Evolutionary conservation across 1,140 invertebrate genomes (phyloP), one percentile per base, ranked within the genome.

Genomic region (Hyles vespertilio): DNA sequence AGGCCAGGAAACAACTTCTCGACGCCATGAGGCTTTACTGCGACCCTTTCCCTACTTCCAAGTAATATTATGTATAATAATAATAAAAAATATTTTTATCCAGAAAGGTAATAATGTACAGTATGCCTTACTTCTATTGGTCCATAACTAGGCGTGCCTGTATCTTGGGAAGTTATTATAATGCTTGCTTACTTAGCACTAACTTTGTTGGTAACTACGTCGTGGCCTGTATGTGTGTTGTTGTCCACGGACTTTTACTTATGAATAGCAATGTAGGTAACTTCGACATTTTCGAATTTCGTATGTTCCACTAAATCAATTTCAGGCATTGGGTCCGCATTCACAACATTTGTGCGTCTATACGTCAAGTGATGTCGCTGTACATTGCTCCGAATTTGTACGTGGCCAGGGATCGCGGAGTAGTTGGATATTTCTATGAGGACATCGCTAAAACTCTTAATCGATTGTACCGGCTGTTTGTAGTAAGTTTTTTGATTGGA

Each of bases 1-100:
- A 92, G 43, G 78, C 84, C 3, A 79, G 72, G 5, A 83, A 68
- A 43, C 91, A 92, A 50, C 67, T 91, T 32, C 79, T 90, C 2
- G 81, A 91, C 65, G 91, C 91, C 5, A 81, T 89, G 63, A 88
- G 89, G 63, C 79, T 92, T 7, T 77, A 92, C 40, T 62, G 67
- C 9, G 80, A 91, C 44, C 90, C 90, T 1, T 75, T 89, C 51
- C 79, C 81, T 3, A 67, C 63, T 11, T 61, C 72, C 5, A 69
- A 62, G 81, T 84, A 63, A 66, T 3, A 47, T 58, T n/a, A n/a
- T n/a, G n/a, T n/a, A n/a, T n/a, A n/a, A n/a, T n/a, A n/a, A n/a
- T n/a, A n/a, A n/a, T n/a, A n/a, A n/a, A n/a, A n/a, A n/a, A n/a
- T n/a, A n/a, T n/a, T n/a, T n/a, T n/a, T n/a, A n/a, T n/a, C n/a